Evolutionary conservation across 2,797 vertebrate genomes (phyloP), one percentile per base, ranked within the genome.

Genomic region (Peromyscus attwateri): DNA sequence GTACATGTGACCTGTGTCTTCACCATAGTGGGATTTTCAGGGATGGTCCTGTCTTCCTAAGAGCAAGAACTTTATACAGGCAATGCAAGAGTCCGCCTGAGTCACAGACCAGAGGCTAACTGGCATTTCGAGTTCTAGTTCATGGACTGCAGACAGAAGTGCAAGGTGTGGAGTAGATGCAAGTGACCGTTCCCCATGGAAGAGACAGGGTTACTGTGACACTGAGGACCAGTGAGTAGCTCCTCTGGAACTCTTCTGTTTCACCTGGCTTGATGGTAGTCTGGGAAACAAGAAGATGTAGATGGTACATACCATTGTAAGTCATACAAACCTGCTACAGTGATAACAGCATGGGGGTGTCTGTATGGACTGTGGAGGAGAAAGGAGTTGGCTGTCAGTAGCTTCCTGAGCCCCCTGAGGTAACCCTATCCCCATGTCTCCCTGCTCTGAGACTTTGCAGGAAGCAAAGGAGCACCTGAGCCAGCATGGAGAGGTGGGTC

Each of bases 101-200:
- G 27, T 19, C 37, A 17, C 2, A 66, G 64, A 71, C 70, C n/a
- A 19, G 3, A 46, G 19, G 14, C 60, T 64, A 37, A 49, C 34
- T 76, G 34, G 49, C 1, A 17, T 7, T 34, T 34, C 7, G 46
- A 60, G 13, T 37, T 91, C 77, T 29, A 52, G 76, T 82, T 2
- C 16, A 21, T 43, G 43, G 19, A 12, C 16, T 17, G 21, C 8
- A 31, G 77, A 40, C 1, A 52, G 31, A 14, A n/a, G 49, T 16
- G 1, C 0, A 19, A 49, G 62, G 37, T n/a, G 0, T 37, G 11
- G 68, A n/a, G 31, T 7, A 17, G 31, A 13, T 21, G 11, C 6
- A 16, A 10, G 12, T 52, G 91, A 43, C 57, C 6, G 0, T 68
- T 49, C 29, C 23, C 34, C 43, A 70, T 0, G 23, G 43, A 29